phyloP scores from a whole-genome alignment of 2,888 invertebrate genomes.

The Pollenia angustigena region DNA sequence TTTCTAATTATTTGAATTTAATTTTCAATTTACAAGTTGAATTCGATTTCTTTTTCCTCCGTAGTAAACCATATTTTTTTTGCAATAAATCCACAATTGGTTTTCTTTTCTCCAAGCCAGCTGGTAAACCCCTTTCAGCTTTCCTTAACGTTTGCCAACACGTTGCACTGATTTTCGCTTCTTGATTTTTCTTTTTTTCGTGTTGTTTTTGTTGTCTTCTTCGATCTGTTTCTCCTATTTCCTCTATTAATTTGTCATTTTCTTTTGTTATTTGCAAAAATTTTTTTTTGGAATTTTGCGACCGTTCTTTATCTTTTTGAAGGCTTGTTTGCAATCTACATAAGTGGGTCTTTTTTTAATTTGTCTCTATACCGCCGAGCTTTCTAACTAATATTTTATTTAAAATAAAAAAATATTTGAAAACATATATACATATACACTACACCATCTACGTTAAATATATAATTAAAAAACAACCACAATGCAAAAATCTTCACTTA shows the following conservation, averaged over 20 bases:
- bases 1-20: constrained; percentile 14
- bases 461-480: background rate
- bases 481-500: background rate
- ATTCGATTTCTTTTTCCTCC: constrained; percentile 15
- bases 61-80: constrained; percentile 32
- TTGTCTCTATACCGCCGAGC: constrained; percentile 21
- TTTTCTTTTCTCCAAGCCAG: constrained; percentile 30
- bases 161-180: constrained; percentile 7
- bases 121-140: constrained; percentile 46
- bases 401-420: too few species aligned
- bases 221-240: constrained; percentile 10
- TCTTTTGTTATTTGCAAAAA: constrained; percentile 7
- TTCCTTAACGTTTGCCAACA: constrained; percentile 26
- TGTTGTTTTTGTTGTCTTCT: background rate
- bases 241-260: constrained; percentile 18
- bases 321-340: constrained; percentile 15
- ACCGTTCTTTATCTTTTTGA: constrained; percentile 29
- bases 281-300: constrained; percentile 32
- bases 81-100: constrained; percentile 39
- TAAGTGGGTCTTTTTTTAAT: constrained; percentile 37
- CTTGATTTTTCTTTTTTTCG: background rate
- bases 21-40: constrained; percentile 13
- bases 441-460: constrained; percentile 5
- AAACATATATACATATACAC: too few species aligned
- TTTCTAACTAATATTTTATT: too few species aligned